Conservation (phyloP, 2,888 invertebrate genomes). For the Nemurella pictetii region DNA sequence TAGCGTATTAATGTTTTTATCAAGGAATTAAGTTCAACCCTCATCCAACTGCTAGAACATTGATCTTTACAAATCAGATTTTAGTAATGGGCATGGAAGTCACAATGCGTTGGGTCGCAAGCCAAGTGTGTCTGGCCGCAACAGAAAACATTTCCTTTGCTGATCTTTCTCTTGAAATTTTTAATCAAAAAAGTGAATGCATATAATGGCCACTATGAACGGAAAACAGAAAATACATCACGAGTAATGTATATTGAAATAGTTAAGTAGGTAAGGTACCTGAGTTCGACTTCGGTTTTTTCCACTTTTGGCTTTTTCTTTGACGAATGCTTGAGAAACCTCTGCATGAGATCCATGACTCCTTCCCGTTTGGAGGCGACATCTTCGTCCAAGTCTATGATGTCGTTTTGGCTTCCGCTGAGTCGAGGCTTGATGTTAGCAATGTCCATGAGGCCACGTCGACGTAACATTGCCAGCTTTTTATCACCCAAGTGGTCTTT, state of each 20-base stretch:
- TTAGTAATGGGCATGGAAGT: too few species aligned
- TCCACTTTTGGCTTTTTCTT: slow-evolving; percentile 49
- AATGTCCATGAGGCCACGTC: slow-evolving; percentile 1
- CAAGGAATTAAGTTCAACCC: too few species aligned
- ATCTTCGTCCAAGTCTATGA: slow-evolving; percentile 63
- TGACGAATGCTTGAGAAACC: slow-evolving; percentile 69
- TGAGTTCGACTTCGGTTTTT: slow-evolving; percentile 38
- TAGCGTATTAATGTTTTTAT: too few species aligned
- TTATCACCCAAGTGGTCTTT: slow-evolving; percentile 48
- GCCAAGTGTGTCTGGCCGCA: too few species aligned
- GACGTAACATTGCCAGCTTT: not conserved
- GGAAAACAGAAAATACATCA: not conserved
- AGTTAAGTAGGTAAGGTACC: too few species aligned
- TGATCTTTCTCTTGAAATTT: too few species aligned
- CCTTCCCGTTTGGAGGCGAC: slow-evolving; percentile 56
- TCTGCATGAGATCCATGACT: slow-evolving; percentile 67
- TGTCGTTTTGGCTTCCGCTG: slow-evolving; percentile 53
- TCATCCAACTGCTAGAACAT: too few species aligned
- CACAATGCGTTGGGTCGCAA: too few species aligned
- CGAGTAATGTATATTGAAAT: not conserved
- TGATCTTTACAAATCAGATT: too few species aligned
- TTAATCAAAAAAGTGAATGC: too few species aligned
- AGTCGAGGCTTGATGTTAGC: slow-evolving; percentile 53
- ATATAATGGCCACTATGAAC: not conserved
- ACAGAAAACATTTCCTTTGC: too few species aligned